Evolutionary conservation across 2,113 vertebrate genomes (phyloP).

Genomic region (Vulpes ferrilata): DNA sequence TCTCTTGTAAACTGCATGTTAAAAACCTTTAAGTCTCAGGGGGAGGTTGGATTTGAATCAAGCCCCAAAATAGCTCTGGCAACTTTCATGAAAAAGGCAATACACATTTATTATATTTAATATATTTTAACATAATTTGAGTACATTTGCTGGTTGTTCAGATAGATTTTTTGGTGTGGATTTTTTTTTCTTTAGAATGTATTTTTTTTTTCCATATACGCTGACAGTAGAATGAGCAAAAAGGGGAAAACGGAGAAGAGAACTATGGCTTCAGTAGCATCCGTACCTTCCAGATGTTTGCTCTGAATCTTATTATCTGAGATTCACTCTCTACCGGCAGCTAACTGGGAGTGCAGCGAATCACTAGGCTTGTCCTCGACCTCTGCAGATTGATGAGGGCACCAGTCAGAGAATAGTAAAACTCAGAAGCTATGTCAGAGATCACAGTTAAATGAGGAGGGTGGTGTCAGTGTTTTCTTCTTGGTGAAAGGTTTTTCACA

Average conservation of each 20-base stretch:
- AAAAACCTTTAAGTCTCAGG: slow-evolving; percentile 85
- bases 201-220: background rate
- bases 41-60: slow-evolving; percentile 84
- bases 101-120: slow-evolving; percentile 83
- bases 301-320: slow-evolving; percentile 52
- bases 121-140: slow-evolving; percentile 87
- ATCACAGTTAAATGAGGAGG: background rate
- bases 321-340: background rate
- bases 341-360: background rate
- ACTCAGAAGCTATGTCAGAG: background rate
- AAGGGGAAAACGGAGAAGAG: background rate
- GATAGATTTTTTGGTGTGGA: slow-evolving; percentile 53
- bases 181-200: slow-evolving; percentile 75
- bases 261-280: background rate
- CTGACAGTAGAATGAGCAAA: slow-evolving; percentile 62
- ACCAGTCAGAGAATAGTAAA: background rate
- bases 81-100: slow-evolving; percentile 84
- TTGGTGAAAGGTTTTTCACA: background rate
- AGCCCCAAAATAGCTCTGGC: slow-evolving; percentile 84
- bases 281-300: background rate
- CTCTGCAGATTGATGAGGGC: background rate
- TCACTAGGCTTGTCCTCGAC: background rate
- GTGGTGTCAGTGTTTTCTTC: background rate
- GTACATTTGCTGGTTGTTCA: slow-evolving; percentile 75
- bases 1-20: slow-evolving; percentile 83